Percentiles rank a stretch among this genome's conserved stretches.
These are phyloP conservation scores for Nesogale talazaci DNA, from an alignment of 2,113 vertebrate genomes.

Conservation along the genomic window DNA sequence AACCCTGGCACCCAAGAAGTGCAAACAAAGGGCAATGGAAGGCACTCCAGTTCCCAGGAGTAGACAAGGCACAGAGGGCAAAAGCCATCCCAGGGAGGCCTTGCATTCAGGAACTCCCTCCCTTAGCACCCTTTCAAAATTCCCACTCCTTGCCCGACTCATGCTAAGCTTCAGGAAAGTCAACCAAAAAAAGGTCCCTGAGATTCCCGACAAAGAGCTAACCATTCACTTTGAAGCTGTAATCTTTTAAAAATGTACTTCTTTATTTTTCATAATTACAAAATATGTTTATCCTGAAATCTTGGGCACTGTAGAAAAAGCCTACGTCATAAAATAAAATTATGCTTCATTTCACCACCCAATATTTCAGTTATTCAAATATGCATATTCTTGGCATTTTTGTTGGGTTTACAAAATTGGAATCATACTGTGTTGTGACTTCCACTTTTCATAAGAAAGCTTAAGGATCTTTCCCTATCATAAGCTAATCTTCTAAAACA, in stretches of 20 bases:
- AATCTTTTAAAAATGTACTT: not conserved
- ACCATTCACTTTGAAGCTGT: not conserved
- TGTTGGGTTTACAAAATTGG: not conserved
- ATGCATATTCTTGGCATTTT: not conserved
- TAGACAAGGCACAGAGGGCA: rapidly evolving
- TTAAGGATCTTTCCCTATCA: not conserved
- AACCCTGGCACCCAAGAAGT: not conserved
- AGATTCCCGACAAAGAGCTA: not conserved
- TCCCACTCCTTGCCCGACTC: not conserved
- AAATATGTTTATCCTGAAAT: slow-evolving; percentile 37
- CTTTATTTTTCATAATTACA: slow-evolving; percentile 9
- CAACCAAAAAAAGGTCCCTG: not conserved
- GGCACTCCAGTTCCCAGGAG: not conserved
- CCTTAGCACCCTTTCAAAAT: not conserved
- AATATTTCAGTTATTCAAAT: not conserved
- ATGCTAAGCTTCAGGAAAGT: not conserved
- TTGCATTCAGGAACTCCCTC: not conserved
- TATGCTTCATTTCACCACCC: not conserved
- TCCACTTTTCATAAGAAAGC: not conserved
- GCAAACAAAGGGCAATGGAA: not conserved
- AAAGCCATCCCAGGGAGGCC: rapidly evolving
- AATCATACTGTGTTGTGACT: not conserved
- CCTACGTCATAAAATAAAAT: not conserved
- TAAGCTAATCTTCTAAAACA: not conserved
- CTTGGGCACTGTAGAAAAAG: not conserved